Evolutionary conservation across 2,113 vertebrate species (phyloP), one percentile per base, ranked within the genome.

Genomic region (human): DNA sequence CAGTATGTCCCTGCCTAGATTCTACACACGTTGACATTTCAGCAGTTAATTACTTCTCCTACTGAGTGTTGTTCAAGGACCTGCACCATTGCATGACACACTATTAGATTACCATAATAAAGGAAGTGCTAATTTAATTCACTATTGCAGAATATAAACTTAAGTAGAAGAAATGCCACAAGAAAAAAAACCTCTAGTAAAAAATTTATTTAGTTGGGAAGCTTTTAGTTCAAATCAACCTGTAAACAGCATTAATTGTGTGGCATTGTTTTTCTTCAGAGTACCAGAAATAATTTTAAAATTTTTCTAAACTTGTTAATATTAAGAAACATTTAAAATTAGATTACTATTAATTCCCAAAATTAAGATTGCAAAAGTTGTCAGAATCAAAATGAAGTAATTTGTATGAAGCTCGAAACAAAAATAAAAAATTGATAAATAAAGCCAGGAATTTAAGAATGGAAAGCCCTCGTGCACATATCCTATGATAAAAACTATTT

Each of bases 21-120:
- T 40, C 87, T 80, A 55, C 59, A 83, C 30, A 52, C 12, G 11
- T 1, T 35, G 48, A 87, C 6, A 64, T 90, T 81, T 92, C 35
- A 90, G 32, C 8, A 75, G 61, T 61, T 95, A 96, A 90, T 80
- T 97, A 76, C n/a, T 87, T 68, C 40, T 93, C 70, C 90, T 90
- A 17, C n/a, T 75, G 61, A 80, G 84, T 75, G 27, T n/a, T 70
- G 68, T 76, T 90, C 50, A 76, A 96, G 68, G 50, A 94, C n/a
- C 48, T 84, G 11, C 12, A 96, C 30, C 55, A n/a, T 5, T 25
- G 7, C 38, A 35, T 86, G 61, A 59, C 18, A 84, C 23, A 70
- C 13, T 94, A 40, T 48, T 92, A 90, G 68, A 59, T 82, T 70
- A 80, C 45, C 55, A 73, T 35, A 73, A 78, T 92, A 76, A 89